Evolutionary conservation across 2,797 vertebrate species (phyloP).

Genomic region (Melanotaenia boesemani): DNA sequence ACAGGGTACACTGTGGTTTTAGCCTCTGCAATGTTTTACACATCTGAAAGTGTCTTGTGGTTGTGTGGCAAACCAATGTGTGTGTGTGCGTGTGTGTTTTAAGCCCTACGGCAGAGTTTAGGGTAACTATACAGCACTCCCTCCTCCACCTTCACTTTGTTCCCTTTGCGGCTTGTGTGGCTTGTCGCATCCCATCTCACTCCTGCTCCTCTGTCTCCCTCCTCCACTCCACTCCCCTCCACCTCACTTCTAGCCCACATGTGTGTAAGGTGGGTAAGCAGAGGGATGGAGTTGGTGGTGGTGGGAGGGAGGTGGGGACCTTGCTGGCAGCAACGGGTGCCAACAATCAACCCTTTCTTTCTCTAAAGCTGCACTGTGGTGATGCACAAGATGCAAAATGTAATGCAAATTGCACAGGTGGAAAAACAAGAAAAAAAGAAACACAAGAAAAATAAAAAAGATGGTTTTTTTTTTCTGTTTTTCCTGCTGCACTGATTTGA

Average conservation of each 20-base stretch:
- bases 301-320: constrained; percentile 11
- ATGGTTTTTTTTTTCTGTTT: neutral
- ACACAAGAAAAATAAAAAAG: neutral
- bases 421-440: constrained; percentile 1
- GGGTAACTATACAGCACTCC: constrained; percentile 70
- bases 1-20: constrained; percentile 26
- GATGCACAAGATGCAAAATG: constrained; percentile 51
- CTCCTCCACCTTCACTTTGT: constrained; percentile 58
- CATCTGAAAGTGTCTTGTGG: constrained; percentile 50
- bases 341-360: constrained; percentile 56
- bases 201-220: constrained; percentile 67
- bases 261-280: constrained; percentile 38
- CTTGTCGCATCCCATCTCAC: constrained; percentile 84
- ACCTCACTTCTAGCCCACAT: constrained; percentile 52
- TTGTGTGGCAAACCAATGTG: constrained; percentile 59
- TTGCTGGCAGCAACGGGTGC: constrained; percentile 35
- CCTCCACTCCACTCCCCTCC: constrained; percentile 30
- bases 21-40: constrained; percentile 55
- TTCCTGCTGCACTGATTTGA: constrained; percentile 29
- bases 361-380: constrained; percentile 39
- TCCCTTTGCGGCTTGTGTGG: constrained; percentile 80
- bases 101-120: constrained; percentile 77
- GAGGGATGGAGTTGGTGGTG: constrained; percentile 3
- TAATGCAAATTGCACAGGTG: constrained; percentile 41
- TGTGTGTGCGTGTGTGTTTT: constrained; percentile 51